Evolutionary conservation across 1,140 invertebrate genomes (phyloP).

Genomic region (Idris sp.): DNA sequence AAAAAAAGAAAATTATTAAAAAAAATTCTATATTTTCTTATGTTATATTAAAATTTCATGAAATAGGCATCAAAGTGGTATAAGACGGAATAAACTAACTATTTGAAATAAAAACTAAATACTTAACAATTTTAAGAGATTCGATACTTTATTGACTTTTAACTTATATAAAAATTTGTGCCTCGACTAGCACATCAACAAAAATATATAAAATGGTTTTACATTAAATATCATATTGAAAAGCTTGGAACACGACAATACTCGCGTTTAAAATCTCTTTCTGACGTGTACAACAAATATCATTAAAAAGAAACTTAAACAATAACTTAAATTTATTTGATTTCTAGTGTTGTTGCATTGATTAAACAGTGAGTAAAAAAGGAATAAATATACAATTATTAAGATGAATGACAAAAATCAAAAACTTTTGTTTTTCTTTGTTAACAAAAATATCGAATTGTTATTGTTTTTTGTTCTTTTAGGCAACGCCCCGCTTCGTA

Average conservation of each 20-base stretch:
- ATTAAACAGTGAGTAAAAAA: too few species aligned
- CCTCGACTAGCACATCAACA: constrained; percentile 36
- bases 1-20: too few species aligned
- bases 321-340: constrained; percentile 47
- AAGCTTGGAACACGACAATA: constrained; percentile 45
- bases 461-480: constrained; percentile 31
- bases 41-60: too few species aligned
- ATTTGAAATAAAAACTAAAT: constrained; percentile 24
- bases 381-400: too few species aligned
- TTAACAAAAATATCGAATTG: constrained; percentile 6
- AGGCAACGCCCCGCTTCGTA: constrained; percentile 70
- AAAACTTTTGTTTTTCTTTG: constrained; percentile 7
- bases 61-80: too few species aligned
- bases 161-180: constrained; percentile 43
- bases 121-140: constrained; percentile 33
- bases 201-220: constrained; percentile 55
- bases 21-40: too few species aligned
- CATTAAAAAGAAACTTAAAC: constrained; percentile 38
- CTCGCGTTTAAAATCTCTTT: constrained; percentile 50
- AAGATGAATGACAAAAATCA: too few species aligned
- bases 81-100: constrained; percentile 13
- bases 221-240: constrained; percentile 46
- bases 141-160: constrained; percentile 52
- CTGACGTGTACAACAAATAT: constrained; percentile 46
- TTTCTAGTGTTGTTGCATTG: too few species aligned